Evolutionary conservation across 2,797 vertebrate species (phyloP).

Genomic region (Lemur catta): DNA sequence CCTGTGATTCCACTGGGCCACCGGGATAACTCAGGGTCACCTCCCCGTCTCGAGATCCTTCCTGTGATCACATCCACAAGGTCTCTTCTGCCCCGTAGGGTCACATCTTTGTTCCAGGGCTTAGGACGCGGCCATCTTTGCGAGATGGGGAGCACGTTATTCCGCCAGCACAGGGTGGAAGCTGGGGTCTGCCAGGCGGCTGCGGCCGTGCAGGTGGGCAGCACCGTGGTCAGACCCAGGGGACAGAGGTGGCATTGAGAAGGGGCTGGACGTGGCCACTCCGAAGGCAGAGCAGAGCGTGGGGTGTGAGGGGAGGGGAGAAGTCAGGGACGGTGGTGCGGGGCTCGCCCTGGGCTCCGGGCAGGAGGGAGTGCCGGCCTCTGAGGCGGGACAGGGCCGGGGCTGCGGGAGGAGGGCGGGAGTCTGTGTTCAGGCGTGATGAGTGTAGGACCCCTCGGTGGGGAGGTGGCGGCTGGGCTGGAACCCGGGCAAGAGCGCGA

Average conservation of each 20-base stretch:
- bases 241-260: not conserved
- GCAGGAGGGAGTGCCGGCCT: accelerated
- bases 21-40: accelerated
- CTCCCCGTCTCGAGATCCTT: not conserved
- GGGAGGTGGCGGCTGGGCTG: not conserved
- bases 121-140: accelerated
- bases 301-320: not conserved
- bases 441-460: accelerated
- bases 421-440: too few species aligned
- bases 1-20: not conserved
- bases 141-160: not conserved
- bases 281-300: not conserved
- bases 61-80: not conserved
- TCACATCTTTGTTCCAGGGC: not conserved
- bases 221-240: accelerated
- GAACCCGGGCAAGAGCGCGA: not conserved
- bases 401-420: not conserved
- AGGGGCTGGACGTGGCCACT: too few species aligned
- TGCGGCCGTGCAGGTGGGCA: not conserved
- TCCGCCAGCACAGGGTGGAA: not conserved
- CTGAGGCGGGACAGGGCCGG: too few species aligned
- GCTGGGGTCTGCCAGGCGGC: not conserved
- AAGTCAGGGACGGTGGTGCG: accelerated
- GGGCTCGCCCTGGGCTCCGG: accelerated
- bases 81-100: accelerated